A percentile compares a stretch with the other conserved stretches of the same genome.
These are phyloP conservation scores for Herpailurus yagouaroundi DNA, from an alignment of 2,113 vertebrate genomes.

Conservation along the genomic window DNA sequence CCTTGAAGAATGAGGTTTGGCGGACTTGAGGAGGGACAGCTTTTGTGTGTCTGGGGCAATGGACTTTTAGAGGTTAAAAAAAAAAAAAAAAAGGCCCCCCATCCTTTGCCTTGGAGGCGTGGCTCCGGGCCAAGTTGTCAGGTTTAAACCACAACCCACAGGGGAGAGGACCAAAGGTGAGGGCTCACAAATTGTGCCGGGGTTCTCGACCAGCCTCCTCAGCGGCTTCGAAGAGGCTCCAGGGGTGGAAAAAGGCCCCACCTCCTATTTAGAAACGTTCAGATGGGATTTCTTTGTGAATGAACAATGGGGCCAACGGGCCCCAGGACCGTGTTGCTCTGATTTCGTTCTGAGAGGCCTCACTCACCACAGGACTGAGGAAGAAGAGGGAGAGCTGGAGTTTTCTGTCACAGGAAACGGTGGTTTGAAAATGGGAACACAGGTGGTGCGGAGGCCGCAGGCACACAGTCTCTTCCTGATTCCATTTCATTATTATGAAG, in stretches of 20 bases:
- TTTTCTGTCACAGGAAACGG: constrained; percentile 53
- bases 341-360: not conserved
- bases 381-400: not conserved
- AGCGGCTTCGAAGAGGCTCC: not conserved
- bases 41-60: constrained; percentile 43
- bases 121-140: not conserved
- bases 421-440: constrained; percentile 58
- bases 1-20: constrained; percentile 36
- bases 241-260: not conserved
- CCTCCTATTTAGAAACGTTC: not conserved
- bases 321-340: not conserved
- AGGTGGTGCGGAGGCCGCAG: not conserved
- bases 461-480: not conserved
- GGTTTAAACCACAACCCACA: not conserved
- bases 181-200: not conserved
- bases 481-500: not conserved
- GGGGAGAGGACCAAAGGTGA: not conserved
- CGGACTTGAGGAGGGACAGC: not conserved
- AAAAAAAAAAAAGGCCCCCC: not conserved
- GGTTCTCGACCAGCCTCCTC: not conserved
- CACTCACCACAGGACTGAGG: not conserved
- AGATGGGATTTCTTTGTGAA: not conserved
- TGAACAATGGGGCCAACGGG: not conserved
- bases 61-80: not conserved
- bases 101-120: not conserved